phyloP scores from a whole-genome alignment of 2,797 vertebrate genomes.

The Argyrosomus regius region DNA sequence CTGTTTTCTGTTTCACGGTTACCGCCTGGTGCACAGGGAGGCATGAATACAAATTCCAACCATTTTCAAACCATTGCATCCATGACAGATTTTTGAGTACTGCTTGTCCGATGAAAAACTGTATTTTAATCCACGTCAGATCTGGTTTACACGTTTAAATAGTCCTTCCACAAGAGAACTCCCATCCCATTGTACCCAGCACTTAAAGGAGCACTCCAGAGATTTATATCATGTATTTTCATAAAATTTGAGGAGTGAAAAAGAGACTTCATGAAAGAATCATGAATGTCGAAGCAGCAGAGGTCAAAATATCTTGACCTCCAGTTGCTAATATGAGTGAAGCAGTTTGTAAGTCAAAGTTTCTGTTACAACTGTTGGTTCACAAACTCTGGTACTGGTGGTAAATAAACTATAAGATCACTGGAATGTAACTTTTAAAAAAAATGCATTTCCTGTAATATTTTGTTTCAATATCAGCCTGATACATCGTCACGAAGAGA shows the following conservation, averaged over 20 bases:
- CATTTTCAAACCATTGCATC: not conserved
- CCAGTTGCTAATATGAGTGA: not conserved
- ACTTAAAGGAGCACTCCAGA: no score
- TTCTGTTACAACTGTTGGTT: no score
- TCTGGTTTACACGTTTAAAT: not conserved
- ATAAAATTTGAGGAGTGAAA: not conserved
- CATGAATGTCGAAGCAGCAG: not conserved
- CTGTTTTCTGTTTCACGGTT: not conserved
- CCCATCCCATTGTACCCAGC: no score
- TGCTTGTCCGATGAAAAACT: not conserved
- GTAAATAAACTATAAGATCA: no score
- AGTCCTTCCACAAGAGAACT: not conserved
- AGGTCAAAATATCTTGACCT: not conserved
- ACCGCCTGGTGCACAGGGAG: not conserved
- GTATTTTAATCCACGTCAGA: not conserved
- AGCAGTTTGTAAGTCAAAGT: not conserved
- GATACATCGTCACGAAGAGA: no score
- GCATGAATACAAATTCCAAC: not conserved
- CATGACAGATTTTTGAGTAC: not conserved
- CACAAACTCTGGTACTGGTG: no score
- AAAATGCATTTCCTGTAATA: no score
- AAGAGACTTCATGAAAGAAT: not conserved
- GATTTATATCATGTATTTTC: not conserved
- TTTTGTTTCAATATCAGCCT: no score
- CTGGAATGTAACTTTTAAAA: no score